phyloP scores from a whole-genome alignment of 2,113 vertebrate genomes.

The Oreotragus oreotragus region DNA sequence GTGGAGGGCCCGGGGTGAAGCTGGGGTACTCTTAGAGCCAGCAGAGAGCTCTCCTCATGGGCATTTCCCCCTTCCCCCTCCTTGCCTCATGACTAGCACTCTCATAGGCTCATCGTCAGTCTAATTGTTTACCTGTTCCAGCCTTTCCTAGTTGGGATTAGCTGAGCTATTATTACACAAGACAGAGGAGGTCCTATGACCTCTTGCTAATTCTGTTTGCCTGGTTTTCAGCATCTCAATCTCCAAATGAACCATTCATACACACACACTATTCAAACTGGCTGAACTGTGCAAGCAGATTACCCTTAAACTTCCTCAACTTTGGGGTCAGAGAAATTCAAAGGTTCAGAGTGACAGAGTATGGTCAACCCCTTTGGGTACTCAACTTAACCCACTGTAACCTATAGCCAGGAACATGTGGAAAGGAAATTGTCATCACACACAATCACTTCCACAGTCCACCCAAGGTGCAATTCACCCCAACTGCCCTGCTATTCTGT shows the following conservation, averaged over 20 bases:
- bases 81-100: not conserved
- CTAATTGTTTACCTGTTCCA: not conserved
- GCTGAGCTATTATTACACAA: slow-evolving; percentile 18
- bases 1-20: no score
- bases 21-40: not conserved
- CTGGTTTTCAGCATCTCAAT: not conserved
- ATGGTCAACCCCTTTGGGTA: not conserved
- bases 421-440: not conserved
- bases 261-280: not conserved
- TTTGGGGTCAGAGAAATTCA: not conserved
- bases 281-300: not conserved
- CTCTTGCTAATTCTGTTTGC: not conserved
- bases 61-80: not conserved
- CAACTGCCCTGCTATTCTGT: no score
- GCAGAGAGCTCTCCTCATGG: not conserved
- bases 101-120: not conserved
- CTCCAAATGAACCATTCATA: not conserved
- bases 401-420: rapidly evolving
- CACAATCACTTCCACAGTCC: not conserved
- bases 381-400: not conserved
- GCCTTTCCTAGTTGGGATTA: not conserved
- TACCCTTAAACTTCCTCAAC: not conserved
- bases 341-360: not conserved
- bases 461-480: no score
- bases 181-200: not conserved